phyloP scores from a whole-genome alignment of 2,113 vertebrate species.

The Prunella himalayana region DNA sequence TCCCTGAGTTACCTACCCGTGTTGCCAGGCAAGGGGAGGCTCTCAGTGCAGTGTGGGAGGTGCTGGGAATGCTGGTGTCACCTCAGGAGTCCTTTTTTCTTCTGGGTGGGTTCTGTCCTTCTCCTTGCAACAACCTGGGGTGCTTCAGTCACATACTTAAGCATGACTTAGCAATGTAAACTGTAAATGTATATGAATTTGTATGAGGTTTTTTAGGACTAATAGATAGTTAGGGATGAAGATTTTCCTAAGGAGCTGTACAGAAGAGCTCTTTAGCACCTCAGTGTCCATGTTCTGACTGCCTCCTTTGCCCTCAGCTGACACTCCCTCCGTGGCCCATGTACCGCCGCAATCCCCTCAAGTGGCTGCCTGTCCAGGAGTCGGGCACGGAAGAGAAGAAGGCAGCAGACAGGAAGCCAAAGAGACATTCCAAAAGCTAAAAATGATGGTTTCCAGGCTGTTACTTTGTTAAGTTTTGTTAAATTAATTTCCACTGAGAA shows the following conservation, averaged over 20 bases:
- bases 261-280: not conserved
- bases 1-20: not conserved
- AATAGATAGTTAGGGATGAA: not conserved
- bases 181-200: not conserved
- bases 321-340: constrained; percentile 96
- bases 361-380: constrained; percentile 89
- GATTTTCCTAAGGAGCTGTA: not conserved
- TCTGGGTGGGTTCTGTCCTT: not conserved
- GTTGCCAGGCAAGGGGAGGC: not conserved
- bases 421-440: constrained; percentile 89
- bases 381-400: constrained; percentile 84
- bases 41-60: not conserved
- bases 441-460: not conserved
- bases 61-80: not conserved
- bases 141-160: not conserved
- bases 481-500: not conserved
- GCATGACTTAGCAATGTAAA: not conserved
- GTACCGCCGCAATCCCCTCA: constrained; percentile 87
- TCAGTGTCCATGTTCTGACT: not conserved
- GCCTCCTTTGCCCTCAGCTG: constrained; percentile 71
- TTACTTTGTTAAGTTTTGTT: constrained; percentile 11
- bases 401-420: constrained; percentile 83
- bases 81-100: not conserved
- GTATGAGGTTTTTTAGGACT: not conserved
- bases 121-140: not conserved